These are phyloP conservation scores for Metellina segmentata DNA, from an alignment of 2,888 invertebrate genomes.

Conservation along the genomic window DNA sequence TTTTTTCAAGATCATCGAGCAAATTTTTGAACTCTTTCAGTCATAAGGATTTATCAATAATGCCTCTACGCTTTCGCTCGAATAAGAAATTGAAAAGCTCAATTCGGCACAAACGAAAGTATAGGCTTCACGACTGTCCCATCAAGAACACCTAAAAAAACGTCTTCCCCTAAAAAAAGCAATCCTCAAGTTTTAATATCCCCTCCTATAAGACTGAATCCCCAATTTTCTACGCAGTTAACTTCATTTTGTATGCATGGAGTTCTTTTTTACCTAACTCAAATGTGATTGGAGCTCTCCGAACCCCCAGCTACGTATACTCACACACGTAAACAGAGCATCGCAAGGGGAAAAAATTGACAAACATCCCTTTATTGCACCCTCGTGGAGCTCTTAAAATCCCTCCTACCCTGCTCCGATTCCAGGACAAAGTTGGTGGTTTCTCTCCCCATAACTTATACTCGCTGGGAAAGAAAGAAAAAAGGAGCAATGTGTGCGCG, in stretches of 20 bases:
- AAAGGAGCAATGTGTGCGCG: background rate
- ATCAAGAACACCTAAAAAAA: background rate
- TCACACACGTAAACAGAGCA: slow-evolving; percentile 31
- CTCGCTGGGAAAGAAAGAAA: background rate
- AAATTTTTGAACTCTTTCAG: no score
- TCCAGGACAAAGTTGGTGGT: slow-evolving; percentile 69
- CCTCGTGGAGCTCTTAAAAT: slow-evolving; percentile 53
- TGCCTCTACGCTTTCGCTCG: background rate
- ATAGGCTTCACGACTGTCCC: background rate
- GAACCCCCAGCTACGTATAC: background rate
- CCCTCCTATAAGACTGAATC: slow-evolving; percentile 7
- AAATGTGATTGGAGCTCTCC: background rate
- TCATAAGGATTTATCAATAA: no score
- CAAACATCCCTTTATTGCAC: slow-evolving; percentile 56
- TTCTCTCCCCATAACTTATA: slow-evolving; percentile 66
- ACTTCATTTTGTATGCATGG: slow-evolving; percentile 29
- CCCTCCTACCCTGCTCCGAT: slow-evolving; percentile 20
- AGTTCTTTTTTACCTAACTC: background rate
- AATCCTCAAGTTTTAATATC: background rate
- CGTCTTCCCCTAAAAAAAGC: background rate
- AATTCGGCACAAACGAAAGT: background rate
- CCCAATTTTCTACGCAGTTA: slow-evolving; percentile 31
- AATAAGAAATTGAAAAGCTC: background rate
- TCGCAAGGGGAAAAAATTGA: slow-evolving; percentile 5
- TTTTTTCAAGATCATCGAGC: no score